These are phyloP conservation scores for Sinocyclocheilus anshuiensis DNA, from an alignment of 2,113 vertebrate species.

Conservation along the genomic window DNA sequence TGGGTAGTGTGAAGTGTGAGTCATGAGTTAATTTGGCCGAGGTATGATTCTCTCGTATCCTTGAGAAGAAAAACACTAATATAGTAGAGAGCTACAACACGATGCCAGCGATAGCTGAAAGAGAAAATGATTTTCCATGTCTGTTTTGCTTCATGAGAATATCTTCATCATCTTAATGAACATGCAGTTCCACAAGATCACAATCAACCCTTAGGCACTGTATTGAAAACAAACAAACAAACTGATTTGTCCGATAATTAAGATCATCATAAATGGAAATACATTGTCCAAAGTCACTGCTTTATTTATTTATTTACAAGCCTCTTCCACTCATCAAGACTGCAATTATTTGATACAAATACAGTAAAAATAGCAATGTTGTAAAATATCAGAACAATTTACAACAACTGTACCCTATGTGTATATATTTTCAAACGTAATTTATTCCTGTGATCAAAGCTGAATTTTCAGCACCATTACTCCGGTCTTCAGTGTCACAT, in stretches of 20 bases:
- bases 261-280: background rate
- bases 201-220: background rate
- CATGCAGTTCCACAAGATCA: background rate
- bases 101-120: background rate
- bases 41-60: background rate
- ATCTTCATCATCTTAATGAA: background rate
- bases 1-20: background rate
- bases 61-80: background rate
- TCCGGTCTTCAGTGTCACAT: background rate
- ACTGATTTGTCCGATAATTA: background rate
- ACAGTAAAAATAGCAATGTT: too few relatives aligned
- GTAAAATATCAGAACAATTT: too few relatives aligned
- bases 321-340: too few relatives aligned
- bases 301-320: too few relatives aligned
- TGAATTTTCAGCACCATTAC: background rate
- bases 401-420: too few relatives aligned
- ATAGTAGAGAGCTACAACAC: background rate
- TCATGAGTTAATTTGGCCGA: constrained; percentile 12
- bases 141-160: background rate
- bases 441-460: background rate
- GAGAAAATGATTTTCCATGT: background rate
- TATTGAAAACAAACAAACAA: background rate
- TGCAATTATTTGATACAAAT: background rate
- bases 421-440: background rate
- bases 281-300: background rate